Evolutionary conservation across 1,140 invertebrate species (phyloP).

Genomic region (Camponotus pennsylvanicus): DNA sequence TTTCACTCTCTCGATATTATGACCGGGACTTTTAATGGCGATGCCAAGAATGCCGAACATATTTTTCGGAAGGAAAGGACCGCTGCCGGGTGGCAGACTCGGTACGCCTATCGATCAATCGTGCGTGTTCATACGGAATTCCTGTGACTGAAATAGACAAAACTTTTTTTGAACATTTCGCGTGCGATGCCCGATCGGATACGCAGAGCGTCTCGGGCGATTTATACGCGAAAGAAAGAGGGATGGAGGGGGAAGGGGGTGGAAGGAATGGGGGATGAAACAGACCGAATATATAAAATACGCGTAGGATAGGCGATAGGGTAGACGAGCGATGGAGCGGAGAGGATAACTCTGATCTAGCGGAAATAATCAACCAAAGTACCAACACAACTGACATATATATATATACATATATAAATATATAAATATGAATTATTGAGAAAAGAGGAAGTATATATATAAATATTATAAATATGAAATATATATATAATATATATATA

Average conservation of each 20-base stretch:
- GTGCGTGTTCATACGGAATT: slow-evolving; percentile 53
- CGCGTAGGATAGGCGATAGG: slow-evolving; percentile 68
- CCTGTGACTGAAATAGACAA: slow-evolving; percentile 63
- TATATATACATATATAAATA: slow-evolving; percentile 69
- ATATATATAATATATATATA: slow-evolving; percentile 74
- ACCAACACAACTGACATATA: slow-evolving; percentile 79
- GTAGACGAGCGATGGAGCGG: slow-evolving; percentile 77
- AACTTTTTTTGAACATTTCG: slow-evolving; percentile 71
- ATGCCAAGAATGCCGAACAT: not conserved
- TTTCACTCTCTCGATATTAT: not conserved
- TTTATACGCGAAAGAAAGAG: slow-evolving; percentile 29
- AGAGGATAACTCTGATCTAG: slow-evolving; percentile 81
- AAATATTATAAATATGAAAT: slow-evolving; percentile 74
- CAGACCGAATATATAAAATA: slow-evolving; percentile 59
- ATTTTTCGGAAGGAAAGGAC: slow-evolving; percentile 14
- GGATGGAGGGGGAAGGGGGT: not conserved
- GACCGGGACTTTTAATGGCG: slow-evolving; percentile 3
- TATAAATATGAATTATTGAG: slow-evolving; percentile 76
- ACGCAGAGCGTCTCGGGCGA: slow-evolving; percentile 39
- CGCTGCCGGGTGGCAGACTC: slow-evolving; percentile 35
- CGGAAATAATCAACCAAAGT: slow-evolving; percentile 81
- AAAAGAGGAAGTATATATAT: slow-evolving; percentile 75
- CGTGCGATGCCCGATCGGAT: slow-evolving; percentile 74
- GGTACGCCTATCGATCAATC: slow-evolving; percentile 51
- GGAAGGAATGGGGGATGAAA: slow-evolving; percentile 33